phyloP scores from a whole-genome alignment of 2,888 invertebrate species.

The Aphidius colemani region DNA sequence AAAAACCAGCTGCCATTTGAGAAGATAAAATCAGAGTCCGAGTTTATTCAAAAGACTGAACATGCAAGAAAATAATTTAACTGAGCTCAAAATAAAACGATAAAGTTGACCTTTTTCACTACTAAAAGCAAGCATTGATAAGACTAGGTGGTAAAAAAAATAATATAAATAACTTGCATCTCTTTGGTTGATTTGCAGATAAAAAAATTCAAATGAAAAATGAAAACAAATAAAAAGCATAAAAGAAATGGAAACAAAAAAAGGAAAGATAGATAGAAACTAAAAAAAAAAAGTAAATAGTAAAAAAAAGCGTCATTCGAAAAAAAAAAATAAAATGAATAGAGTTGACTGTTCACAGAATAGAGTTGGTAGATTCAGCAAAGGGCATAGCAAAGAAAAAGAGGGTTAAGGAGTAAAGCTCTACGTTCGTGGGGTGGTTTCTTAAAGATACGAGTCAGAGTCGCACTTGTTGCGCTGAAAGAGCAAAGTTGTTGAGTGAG shows the following conservation, averaged over 20 bases:
- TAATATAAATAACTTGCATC: constrained; percentile 16
- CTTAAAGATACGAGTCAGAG: constrained; percentile 39
- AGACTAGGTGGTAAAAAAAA: constrained; percentile 25
- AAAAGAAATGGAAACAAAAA: constrained; percentile 14
- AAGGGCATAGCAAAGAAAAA: constrained; percentile 1
- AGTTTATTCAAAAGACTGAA: background rate
- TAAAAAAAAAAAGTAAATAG: background rate
- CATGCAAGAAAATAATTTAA: background rate
- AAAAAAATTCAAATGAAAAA: constrained; percentile 8
- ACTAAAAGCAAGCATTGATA: constrained; percentile 15
- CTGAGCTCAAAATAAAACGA: background rate
- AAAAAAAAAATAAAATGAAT: background rate
- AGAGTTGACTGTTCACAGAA: background rate
- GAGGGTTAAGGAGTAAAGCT: constrained; percentile 24
- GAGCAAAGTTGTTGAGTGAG: constrained; percentile 28
- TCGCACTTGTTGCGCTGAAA: constrained; percentile 55
- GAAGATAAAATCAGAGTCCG: no score
- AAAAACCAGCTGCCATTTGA: no score
- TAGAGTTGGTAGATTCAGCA: constrained; percentile 1
- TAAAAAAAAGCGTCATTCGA: background rate
- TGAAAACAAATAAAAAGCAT: constrained; percentile 13
- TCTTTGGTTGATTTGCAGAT: constrained; percentile 21
- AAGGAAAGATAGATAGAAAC: constrained; percentile 4
- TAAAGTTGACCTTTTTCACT: background rate
- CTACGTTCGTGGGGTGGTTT: constrained; percentile 34